Base-by-base conservation (phyloP, 2,888 invertebrate genomes). In the Archips crataeganus region DNA sequence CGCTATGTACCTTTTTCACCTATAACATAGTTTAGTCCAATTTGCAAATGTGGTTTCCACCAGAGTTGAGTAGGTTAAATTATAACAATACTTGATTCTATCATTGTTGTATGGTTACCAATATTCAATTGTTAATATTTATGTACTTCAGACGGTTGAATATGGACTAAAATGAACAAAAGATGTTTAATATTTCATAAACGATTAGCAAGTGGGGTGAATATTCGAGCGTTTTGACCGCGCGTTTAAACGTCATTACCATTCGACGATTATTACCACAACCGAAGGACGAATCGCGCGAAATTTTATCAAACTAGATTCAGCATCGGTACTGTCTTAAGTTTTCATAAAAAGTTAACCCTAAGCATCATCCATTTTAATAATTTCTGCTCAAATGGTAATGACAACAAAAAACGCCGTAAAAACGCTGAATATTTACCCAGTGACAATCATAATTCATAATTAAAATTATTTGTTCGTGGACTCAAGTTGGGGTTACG, bases 391-490 rank as follows among this genome's bases (percentile, higher is more conserved):
- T n/a, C n/a, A n/a, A n/a, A n/a, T n/a, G n/a, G n/a, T n/a, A n/a
- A n/a, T n/a, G n/a, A n/a, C n/a, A n/a, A n/a, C n/a, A n/a, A n/a
- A n/a, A n/a, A n/a, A n/a, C n/a, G n/a, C n/a, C n/a, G n/a, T n/a
- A n/a, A n/a, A n/a, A n/a, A n/a, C n/a, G n/a, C n/a, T n/a, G n/a
- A n/a, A n/a, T n/a, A n/a, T n/a, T n/a, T n/a, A n/a, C n/a, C n/a
- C n/a, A n/a, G n/a, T 36, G 39, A 32, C 6, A 9, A 60, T 10
- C 42, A n/a, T 39, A 42, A 49, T 62, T 6, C 42, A 32, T 39
- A 42, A 34, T 62, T 39, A 39, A 1, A 39, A 42, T 61, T 60
- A 70, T 61, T 76, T 69, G 74, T 77, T 80, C 67, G 75, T 62
- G 70, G 42, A 45, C 11, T 62, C 13, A 67, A 75, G n/a, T 62